Base-by-base conservation (phyloP, 2,113 vertebrate genomes). In the Clarias macrocephalus region DNA sequence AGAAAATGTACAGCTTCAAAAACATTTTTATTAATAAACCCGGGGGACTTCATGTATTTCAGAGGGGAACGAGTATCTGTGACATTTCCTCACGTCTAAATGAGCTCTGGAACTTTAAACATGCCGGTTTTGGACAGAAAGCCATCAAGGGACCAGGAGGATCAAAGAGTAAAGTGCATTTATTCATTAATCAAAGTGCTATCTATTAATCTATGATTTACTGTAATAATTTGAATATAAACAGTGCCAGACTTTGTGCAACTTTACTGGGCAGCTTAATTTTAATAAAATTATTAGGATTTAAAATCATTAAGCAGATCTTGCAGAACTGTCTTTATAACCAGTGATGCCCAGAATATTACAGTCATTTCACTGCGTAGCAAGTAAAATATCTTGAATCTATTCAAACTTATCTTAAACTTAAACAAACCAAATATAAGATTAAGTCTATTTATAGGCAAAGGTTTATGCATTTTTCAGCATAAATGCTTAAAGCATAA, bases 51-150 rank as follows among this genome's bases (percentile, higher is more conserved):
- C 89, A 56, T 86, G 54, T 91, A 75, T 89, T 86, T 16, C 86
- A 86, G 86, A 91, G 54, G 59, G 59, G 56, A 72, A 65, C 83
- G 66, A 80, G 25, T 80, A 52, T 76, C 79, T 80, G 80, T 65
- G 66, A 33, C 76, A 77, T 85, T 85, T 82, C 80, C 37, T 75
- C 75, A 84, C 80, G 85, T 62, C 65, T 88, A 83, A 87, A 66
- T 85, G 83, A 72, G 54, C 60, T 21, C 75, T 83, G 42, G 76
- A 82, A 83, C 80, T 84, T 72, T 77, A 85, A 93, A 37, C 63
- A 96, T 96, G 95, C 92, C 94, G 10, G 90, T 94, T 88, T 90
- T 94, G 89, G 85, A 94, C 63, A 85, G 33, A 86, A 92, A 94
- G 23, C 82, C 90, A 83, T 88, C 93, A 62, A 94, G 90, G 90